Conservation (phyloP, 2,113 vertebrate species). For the Penelope pileata region DNA sequence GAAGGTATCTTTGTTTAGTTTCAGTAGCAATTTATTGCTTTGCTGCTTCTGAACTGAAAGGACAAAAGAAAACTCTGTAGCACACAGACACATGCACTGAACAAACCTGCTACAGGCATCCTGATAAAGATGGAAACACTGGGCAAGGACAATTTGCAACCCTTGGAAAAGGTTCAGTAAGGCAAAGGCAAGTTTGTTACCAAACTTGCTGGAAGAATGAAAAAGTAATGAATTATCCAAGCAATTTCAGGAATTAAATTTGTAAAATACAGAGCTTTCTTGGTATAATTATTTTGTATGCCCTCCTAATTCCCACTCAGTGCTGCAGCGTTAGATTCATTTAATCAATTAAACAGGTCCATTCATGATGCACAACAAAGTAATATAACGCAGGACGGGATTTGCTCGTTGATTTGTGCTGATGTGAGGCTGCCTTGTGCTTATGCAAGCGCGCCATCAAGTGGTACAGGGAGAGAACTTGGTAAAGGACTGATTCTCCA, state of each 20-base stretch:
- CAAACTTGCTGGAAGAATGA: neutral
- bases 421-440: neutral
- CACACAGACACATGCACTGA: neutral
- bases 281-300: conserved; percentile 33
- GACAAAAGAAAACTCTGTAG: neutral
- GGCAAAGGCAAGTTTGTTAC: neutral
- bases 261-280: neutral
- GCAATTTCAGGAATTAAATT: neutral
- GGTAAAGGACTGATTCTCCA: neutral
- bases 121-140: neutral
- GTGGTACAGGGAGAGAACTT: neutral
- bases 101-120: neutral
- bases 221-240: neutral
- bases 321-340: neutral
- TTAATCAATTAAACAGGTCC: conserved; percentile 42
- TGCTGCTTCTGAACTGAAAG: neutral
- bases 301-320: conserved; percentile 10
- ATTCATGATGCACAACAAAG: conserved; percentile 41
- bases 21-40: neutral
- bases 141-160: neutral
- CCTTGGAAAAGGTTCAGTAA: neutral
- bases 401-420: neutral
- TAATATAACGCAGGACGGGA: neutral
- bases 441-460: conserved; percentile 67
- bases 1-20: neutral